Evolutionary conservation across 2,888 invertebrate genomes (phyloP).

Genomic region (Rhagonycha fulva): DNA sequence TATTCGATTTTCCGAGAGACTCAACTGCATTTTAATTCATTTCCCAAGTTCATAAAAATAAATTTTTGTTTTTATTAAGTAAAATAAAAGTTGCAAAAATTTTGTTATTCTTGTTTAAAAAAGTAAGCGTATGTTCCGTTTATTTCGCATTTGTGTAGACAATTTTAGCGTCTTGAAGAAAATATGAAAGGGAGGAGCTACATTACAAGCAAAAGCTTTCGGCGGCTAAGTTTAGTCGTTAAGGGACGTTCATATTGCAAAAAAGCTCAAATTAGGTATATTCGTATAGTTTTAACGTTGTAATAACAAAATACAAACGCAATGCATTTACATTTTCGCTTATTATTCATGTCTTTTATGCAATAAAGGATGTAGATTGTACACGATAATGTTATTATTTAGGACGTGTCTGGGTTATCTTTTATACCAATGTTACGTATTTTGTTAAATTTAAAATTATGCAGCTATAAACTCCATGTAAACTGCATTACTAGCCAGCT

Average conservation of each 20-base stretch:
- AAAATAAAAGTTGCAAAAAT: not conserved
- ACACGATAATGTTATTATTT: conserved; percentile 33
- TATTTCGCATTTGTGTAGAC: not conserved
- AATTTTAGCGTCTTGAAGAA: not conserved
- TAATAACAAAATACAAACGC: conserved; percentile 21
- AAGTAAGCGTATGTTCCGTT: not conserved
- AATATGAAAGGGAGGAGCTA: not conserved
- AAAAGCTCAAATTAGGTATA: conserved; percentile 10
- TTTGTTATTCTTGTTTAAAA: not conserved
- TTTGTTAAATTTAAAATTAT: conserved; percentile 24
- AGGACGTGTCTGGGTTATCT: conserved; percentile 32
- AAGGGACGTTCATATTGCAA: not conserved
- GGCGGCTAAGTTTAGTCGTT: not conserved
- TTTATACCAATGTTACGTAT: conserved; percentile 21
- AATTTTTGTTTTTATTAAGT: not conserved
- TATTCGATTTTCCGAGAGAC: not conserved
- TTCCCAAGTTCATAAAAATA: not conserved
- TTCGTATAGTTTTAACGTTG: conserved; percentile 13
- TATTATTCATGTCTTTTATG: conserved; percentile 31
- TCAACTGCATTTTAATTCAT: not conserved
- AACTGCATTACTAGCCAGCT: conserved; percentile 9
- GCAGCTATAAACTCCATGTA: conserved; percentile 15
- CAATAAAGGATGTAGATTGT: conserved; percentile 33
- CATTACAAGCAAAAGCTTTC: not conserved
- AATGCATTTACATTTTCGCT: conserved; percentile 24